phyloP scores from a whole-genome alignment of 2,113 vertebrate genomes.

The Gambusia affinis region DNA sequence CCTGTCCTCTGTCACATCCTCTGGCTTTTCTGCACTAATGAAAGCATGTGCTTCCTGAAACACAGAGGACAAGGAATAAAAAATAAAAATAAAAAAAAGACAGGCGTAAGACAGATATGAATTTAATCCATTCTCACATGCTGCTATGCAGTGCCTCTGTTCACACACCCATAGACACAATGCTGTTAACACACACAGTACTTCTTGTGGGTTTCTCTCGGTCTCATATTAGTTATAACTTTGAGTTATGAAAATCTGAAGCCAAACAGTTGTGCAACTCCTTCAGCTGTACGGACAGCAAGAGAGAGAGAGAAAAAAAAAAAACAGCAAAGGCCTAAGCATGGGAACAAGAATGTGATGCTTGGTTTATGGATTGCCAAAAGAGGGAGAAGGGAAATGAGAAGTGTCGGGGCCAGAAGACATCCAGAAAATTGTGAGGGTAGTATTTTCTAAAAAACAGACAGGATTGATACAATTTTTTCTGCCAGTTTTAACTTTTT shows the following conservation, averaged over 20 bases:
- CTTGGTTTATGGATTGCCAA: constrained; percentile 38
- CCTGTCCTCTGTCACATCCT: constrained; percentile 80
- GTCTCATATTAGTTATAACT: constrained; percentile 29
- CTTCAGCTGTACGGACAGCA: constrained; percentile 38
- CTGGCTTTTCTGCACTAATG: constrained; percentile 71
- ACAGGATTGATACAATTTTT: background rate
- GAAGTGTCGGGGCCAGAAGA: background rate
- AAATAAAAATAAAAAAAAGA: constrained; percentile 1
- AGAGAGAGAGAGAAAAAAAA: constrained; percentile 36
- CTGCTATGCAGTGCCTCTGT: constrained; percentile 11
- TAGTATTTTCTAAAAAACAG: constrained; percentile 12
- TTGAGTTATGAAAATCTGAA: constrained; percentile 51
- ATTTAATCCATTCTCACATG: constrained; percentile 29
- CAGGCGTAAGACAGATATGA: constrained; percentile 31
- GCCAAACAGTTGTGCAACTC: constrained; percentile 70
- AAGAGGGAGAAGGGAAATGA: constrained; percentile 2
- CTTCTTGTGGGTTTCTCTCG: constrained; percentile 49
- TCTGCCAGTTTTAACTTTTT: too few relatives aligned
- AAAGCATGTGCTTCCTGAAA: constrained; percentile 80
- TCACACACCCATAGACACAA: constrained; percentile 1
- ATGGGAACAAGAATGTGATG: constrained; percentile 42
- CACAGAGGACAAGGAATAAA: constrained; percentile 27
- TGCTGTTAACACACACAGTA: constrained; percentile 33
- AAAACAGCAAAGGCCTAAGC: constrained; percentile 31
- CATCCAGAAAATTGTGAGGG: background rate